phyloP scores from a whole-genome alignment of 1,140 invertebrate species.

The Drepana arcuata region DNA sequence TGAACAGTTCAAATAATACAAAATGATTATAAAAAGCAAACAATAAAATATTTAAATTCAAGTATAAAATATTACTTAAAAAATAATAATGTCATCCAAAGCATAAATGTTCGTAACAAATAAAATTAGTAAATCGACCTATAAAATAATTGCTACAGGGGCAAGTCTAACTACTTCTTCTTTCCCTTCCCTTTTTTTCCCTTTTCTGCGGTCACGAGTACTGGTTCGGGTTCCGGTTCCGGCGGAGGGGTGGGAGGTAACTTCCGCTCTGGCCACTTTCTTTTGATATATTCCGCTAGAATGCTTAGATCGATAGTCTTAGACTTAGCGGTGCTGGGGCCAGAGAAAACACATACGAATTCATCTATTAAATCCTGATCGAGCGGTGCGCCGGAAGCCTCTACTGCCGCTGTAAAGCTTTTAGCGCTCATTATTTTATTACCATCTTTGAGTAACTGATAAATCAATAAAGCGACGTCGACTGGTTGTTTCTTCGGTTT shows the following conservation, averaged over 20 bases:
- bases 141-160: too few relatives aligned
- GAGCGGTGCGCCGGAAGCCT: slow-evolving; percentile 17
- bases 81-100: too few relatives aligned
- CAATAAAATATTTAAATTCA: too few relatives aligned
- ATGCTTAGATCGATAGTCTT: slow-evolving; percentile 28
- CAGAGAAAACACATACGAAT: slow-evolving; percentile 30
- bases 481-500: slow-evolving; percentile 27
- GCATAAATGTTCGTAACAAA: too few relatives aligned
- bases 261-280: slow-evolving; percentile 49
- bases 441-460: slow-evolving; percentile 35
- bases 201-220: slow-evolving; percentile 4
- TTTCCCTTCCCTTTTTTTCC: slow-evolving; percentile 19
- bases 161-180: too few relatives aligned
- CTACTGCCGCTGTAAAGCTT: slow-evolving; percentile 21
- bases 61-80: too few relatives aligned
- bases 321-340: slow-evolving; percentile 19
- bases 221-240: slow-evolving; percentile 23
- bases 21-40: too few relatives aligned
- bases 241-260: slow-evolving; percentile 44
- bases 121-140: too few relatives aligned
- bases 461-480: slow-evolving; percentile 32
- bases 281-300: slow-evolving; percentile 38
- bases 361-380: slow-evolving; percentile 33
- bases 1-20: too few relatives aligned
- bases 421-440: slow-evolving; percentile 23